A percentile compares a stretch with the other conserved stretches of the same genome.
Evolutionary conservation across 2,797 vertebrate species (phyloP).

Genomic region (Betta splendens): DNA sequence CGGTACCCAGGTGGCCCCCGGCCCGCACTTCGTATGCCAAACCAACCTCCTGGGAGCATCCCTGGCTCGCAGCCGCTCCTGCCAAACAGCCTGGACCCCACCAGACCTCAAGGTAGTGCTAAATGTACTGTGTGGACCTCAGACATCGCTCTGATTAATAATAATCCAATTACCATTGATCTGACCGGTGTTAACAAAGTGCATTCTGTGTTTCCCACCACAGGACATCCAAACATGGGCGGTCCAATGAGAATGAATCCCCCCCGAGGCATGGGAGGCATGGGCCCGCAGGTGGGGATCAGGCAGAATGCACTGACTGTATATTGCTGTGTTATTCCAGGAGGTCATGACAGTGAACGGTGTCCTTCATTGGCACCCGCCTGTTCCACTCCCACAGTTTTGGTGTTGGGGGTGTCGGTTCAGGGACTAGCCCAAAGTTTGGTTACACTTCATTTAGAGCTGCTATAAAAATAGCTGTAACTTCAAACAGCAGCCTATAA

Average conservation of each 20-base stretch:
- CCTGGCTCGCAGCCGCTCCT: slow-evolving; percentile 89
- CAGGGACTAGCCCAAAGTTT: slow-evolving; percentile 47
- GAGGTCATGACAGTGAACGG: slow-evolving; percentile 16
- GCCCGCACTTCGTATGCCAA: slow-evolving; percentile 89
- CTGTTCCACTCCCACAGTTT: slow-evolving; percentile 27
- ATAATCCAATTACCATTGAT: slow-evolving; percentile 33
- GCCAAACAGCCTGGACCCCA: slow-evolving; percentile 88
- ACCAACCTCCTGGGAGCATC: slow-evolving; percentile 90
- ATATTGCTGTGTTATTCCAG: slow-evolving; percentile 19
- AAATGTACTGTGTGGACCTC: neutral
- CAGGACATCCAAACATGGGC: slow-evolving; percentile 90
- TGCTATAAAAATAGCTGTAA: slow-evolving; percentile 40
- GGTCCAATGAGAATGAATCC: slow-evolving; percentile 90
- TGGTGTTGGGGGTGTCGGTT: slow-evolving; percentile 31
- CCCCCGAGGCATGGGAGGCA: slow-evolving; percentile 86
- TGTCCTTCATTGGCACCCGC: slow-evolving; percentile 25
- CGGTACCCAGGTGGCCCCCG: slow-evolving; percentile 90
- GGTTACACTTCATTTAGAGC: slow-evolving; percentile 38
- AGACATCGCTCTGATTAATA: too few relatives aligned
- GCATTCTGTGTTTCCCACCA: slow-evolving; percentile 12
- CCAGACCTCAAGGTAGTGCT: slow-evolving; percentile 84
- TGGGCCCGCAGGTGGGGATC: slow-evolving; percentile 87
- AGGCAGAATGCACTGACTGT: neutral
- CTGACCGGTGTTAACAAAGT: slow-evolving; percentile 23
- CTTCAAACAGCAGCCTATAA: slow-evolving; percentile 45